A percentile compares a stretch with the other conserved stretches of the same genome.
These are phyloP conservation scores for Staurois parvus DNA, from an alignment of 2,797 vertebrate species.

Conservation along the genomic window DNA sequence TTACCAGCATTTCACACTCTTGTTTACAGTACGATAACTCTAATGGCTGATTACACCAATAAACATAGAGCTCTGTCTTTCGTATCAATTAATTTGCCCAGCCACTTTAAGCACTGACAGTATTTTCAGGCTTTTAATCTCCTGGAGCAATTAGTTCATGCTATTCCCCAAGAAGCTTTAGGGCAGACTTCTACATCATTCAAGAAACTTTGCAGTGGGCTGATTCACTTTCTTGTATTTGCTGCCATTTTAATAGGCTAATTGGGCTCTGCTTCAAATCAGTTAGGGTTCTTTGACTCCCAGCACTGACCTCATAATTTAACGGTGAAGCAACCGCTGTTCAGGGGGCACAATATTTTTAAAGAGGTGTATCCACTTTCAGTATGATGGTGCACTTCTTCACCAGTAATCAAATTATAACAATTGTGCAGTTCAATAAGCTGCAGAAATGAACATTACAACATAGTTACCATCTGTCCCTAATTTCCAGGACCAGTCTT, in stretches of 20 bases:
- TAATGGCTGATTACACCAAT: constrained; percentile 47
- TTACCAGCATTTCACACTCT: constrained; percentile 3
- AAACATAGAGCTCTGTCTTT: constrained; percentile 44
- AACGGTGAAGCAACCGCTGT: not conserved
- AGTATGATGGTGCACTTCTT: not conserved
- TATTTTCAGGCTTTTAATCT: constrained; percentile 60
- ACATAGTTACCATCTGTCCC: not conserved
- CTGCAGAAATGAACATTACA: not conserved
- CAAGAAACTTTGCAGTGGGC: constrained; percentile 43
- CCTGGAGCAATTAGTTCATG: constrained; percentile 53
- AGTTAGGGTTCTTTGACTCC: constrained; percentile 38
- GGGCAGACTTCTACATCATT: constrained; percentile 44
- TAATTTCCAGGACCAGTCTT: not conserved
- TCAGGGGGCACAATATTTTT: not conserved
- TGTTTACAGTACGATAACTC: constrained; percentile 43
- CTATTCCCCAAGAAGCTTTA: constrained; percentile 56
- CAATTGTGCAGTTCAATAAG: not conserved
- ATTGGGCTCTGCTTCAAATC: constrained; percentile 42
- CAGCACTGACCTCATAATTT: constrained; percentile 33
- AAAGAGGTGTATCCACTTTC: not conserved
- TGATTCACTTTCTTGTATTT: constrained; percentile 44
- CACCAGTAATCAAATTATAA: not conserved
- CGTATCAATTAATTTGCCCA: constrained; percentile 55
- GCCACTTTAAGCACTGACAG: constrained; percentile 53
- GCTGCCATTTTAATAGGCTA: constrained; percentile 42